phyloP scores from a whole-genome alignment of 2,888 invertebrate genomes.

The Phaedon cochleariae region DNA sequence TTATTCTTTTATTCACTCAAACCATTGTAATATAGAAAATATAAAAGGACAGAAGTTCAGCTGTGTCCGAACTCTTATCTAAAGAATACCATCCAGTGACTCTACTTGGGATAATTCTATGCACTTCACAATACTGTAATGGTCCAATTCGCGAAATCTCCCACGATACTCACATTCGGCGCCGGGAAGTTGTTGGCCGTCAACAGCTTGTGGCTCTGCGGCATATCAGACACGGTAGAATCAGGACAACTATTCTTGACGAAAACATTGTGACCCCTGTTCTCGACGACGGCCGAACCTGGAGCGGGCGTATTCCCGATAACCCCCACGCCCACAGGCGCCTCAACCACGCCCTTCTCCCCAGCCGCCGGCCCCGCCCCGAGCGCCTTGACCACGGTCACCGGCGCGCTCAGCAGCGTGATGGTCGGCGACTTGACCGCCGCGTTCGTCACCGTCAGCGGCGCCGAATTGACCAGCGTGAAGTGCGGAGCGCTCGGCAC shows the following conservation, averaged over 20 bases:
- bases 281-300: slow-evolving; percentile 51
- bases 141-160: no score
- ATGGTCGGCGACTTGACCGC: slow-evolving; percentile 56
- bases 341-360: slow-evolving; percentile 26
- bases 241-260: slow-evolving; percentile 57
- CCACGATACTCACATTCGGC: slow-evolving; percentile 57
- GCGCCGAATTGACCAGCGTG: slow-evolving; percentile 57
- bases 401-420: slow-evolving; percentile 58
- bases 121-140: no score
- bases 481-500: slow-evolving; percentile 57
- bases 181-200: slow-evolving; percentile 58
- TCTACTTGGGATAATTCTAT: no score
- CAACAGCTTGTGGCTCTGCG: slow-evolving; percentile 58
- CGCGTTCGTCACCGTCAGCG: slow-evolving; percentile 54
- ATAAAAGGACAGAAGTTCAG: no score
- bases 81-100: no score
- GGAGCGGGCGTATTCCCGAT: no score
- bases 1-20: no score
- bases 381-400: slow-evolving; percentile 57
- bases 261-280: slow-evolving; percentile 59
- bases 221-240: slow-evolving; percentile 47
- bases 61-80: no score
- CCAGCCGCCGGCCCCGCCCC: slow-evolving; percentile 17
- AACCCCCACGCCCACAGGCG: no score
- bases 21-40: no score